These are phyloP conservation scores for Turritopsis rubra DNA, from an alignment of 30 jellyfish, hydroid and myxozoan genomes.

Conservation along the genomic window DNA sequence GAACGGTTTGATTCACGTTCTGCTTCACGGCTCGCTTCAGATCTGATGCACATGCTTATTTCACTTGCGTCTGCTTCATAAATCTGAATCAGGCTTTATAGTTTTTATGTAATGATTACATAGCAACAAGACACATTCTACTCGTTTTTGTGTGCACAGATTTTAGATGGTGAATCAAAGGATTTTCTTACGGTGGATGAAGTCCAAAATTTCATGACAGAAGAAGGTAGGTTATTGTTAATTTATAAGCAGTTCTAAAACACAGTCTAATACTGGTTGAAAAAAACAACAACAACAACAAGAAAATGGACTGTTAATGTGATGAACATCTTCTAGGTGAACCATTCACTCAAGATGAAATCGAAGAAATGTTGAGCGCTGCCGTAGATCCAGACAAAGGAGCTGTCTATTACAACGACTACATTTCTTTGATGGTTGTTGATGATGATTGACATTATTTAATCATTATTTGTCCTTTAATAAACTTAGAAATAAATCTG, in stretches of 20 bases:
- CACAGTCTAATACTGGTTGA: no score
- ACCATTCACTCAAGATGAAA: constrained; percentile 86
- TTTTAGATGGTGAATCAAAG: constrained; percentile 61
- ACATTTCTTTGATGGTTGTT: constrained; percentile 70
- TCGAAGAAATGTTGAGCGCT: constrained; percentile 84
- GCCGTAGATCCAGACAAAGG: constrained; percentile 96
- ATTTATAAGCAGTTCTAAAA: background rate
- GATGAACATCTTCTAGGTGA: constrained; percentile 41
- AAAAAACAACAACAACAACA: no score
- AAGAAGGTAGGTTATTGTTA: constrained; percentile 36
- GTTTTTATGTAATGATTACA: no score
- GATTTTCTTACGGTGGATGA: constrained; percentile 62
- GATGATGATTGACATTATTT: constrained; percentile 30
- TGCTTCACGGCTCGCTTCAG: no score
- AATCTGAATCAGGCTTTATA: no score
- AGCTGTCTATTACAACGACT: constrained; percentile 63
- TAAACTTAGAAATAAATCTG: no score
- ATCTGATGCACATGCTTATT: no score
- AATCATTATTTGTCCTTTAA: no score
- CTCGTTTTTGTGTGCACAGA: constrained; percentile 24
- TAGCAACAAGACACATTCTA: background rate
- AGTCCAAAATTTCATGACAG: constrained; percentile 52
- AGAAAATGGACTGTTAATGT: no score
- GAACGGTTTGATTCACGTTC: no score
- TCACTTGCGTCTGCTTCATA: no score